phyloP scores from a whole-genome alignment of 2,797 vertebrate genomes.

The Hoplostethus atlanticus region DNA sequence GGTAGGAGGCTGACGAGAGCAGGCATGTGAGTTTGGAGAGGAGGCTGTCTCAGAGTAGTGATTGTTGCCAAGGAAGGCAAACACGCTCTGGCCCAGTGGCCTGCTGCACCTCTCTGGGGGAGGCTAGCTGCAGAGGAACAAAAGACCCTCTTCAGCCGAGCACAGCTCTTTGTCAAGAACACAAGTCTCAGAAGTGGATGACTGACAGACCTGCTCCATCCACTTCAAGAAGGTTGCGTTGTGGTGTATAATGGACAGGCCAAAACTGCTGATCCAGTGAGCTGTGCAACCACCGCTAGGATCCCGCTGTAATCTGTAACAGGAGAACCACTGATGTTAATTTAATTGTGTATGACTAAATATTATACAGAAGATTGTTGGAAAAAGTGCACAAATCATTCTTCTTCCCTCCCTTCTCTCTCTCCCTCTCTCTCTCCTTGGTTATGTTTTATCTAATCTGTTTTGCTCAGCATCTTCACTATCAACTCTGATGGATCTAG shows the following conservation, averaged over 20 bases:
- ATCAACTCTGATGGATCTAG: slow-evolving; percentile 6
- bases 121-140: slow-evolving; percentile 66
- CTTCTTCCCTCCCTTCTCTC: slow-evolving; percentile 3
- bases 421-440: slow-evolving; percentile 14
- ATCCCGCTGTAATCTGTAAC: neutral
- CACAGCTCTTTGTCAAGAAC: slow-evolving; percentile 68
- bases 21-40: slow-evolving; percentile 75
- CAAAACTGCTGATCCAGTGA: neutral
- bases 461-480: slow-evolving; percentile 24
- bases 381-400: neutral
- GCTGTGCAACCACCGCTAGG: neutral
- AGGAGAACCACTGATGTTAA: neutral
- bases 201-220: slow-evolving; percentile 42
- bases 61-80: slow-evolving; percentile 68
- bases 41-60: slow-evolving; percentile 55
- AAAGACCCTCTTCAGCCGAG: slow-evolving; percentile 71
- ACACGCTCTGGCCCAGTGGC: slow-evolving; percentile 43
- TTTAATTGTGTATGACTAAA: neutral
- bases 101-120: slow-evolving; percentile 71
- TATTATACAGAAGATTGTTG: slow-evolving; percentile 13
- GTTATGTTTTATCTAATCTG: slow-evolving; percentile 55
- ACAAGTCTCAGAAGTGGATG: slow-evolving; percentile 61
- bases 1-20: slow-evolving; percentile 75
- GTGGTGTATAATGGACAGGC: neutral
- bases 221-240: slow-evolving; percentile 3